Percentiles rank a stretch among this genome's conserved stretches.
Evolutionary conservation across 2,113 vertebrate genomes (phyloP).

Genomic region (Gambusia affinis): DNA sequence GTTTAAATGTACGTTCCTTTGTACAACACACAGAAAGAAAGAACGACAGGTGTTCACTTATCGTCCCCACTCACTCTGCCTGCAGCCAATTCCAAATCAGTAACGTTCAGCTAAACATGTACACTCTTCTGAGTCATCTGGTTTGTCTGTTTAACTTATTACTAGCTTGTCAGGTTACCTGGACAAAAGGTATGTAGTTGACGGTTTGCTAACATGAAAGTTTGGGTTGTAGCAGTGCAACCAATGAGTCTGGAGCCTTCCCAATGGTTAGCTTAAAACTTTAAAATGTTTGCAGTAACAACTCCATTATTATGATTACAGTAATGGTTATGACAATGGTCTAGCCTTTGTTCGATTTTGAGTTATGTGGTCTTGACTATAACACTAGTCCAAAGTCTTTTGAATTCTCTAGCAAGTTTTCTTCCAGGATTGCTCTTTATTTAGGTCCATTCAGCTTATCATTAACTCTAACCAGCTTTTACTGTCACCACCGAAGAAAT

Average conservation of each 20-base stretch:
- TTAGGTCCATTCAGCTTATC: not conserved
- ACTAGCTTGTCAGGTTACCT: not conserved
- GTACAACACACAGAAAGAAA: not conserved
- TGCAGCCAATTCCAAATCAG: not conserved
- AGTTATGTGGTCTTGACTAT: not conserved
- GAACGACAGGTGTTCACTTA: not conserved
- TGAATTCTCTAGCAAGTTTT: not conserved
- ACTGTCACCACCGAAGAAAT: not conserved
- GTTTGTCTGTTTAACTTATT: not conserved
- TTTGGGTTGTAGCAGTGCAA: not conserved
- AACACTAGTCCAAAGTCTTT: not conserved
- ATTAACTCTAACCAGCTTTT: not conserved
- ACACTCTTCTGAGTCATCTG: not conserved
- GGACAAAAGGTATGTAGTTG: not conserved
- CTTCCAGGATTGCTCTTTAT: not conserved
- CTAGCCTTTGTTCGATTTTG: not conserved
- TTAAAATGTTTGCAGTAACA: not conserved
- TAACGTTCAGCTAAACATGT: not conserved
- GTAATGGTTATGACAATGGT: not conserved
- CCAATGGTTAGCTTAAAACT: not conserved
- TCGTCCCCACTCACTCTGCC: not conserved
- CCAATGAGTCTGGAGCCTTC: not conserved
- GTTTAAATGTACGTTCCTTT: not conserved
- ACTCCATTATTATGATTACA: not conserved
- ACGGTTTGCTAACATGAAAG: not conserved